Conservation (phyloP, 2,113 vertebrate species). For the Anthoscopus minutus region DNA sequence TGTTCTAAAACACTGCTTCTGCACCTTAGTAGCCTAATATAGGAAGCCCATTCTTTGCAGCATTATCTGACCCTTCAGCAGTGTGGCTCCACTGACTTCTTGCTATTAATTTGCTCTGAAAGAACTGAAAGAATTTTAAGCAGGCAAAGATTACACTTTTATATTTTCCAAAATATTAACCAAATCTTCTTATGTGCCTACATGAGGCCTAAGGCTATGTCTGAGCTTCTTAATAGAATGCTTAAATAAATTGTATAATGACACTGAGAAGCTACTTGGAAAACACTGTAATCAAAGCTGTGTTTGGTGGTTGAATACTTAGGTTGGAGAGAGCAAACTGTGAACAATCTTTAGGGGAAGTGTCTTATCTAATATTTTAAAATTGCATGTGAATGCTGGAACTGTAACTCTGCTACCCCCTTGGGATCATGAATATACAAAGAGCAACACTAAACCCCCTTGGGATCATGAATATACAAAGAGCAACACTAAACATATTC, state of each 20-base stretch:
- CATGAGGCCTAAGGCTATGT: slow-evolving; percentile 31
- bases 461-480: background rate
- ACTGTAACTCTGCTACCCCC: background rate
- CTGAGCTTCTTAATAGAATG: slow-evolving; percentile 49
- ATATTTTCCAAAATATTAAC: slow-evolving; percentile 50
- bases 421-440: background rate
- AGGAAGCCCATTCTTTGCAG: background rate
- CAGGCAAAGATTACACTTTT: slow-evolving; percentile 23
- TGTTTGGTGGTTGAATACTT: background rate
- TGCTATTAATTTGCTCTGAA: slow-evolving; percentile 3
- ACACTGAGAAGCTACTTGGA: background rate
- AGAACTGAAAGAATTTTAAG: slow-evolving; percentile 14
- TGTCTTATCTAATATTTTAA: background rate
- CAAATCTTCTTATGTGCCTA: slow-evolving; percentile 52
- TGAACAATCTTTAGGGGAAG: background rate
- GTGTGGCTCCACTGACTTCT: background rate
- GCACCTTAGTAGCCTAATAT: background rate
- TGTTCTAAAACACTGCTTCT: background rate
- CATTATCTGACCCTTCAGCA: background rate
- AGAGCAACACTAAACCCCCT: background rate
- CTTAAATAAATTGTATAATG: slow-evolving; percentile 17
- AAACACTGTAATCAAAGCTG: background rate
- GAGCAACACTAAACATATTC: background rate
- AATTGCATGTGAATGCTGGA: background rate
- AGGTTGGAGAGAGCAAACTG: background rate